Percentiles rank a stretch among this genome's conserved stretches.
Evolutionary conservation across 2,113 vertebrate species (phyloP).

Genomic region (Xiphophorus couchianus): DNA sequence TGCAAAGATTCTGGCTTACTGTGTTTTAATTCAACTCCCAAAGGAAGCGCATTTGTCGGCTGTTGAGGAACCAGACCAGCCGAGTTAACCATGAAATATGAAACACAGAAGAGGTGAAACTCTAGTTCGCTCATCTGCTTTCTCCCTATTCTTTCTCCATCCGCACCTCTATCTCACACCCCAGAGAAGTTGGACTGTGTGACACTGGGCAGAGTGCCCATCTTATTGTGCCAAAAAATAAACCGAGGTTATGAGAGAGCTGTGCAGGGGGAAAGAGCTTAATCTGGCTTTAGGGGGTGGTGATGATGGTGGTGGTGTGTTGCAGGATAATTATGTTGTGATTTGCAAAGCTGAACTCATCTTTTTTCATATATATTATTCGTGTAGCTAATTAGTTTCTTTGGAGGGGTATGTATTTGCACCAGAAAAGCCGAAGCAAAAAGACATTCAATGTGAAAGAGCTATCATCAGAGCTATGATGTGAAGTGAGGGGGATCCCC

Average conservation of each 20-base stretch:
- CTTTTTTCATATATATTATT: constrained; percentile 32
- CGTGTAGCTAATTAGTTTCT: constrained; percentile 36
- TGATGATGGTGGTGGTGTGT: background rate
- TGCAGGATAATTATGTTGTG: constrained; percentile 34
- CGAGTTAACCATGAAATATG: background rate
- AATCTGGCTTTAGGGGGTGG: background rate
- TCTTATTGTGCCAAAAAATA: constrained; percentile 29
- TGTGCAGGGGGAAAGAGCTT: background rate
- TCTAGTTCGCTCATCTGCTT: constrained; percentile 12
- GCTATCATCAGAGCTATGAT: constrained; percentile 40
- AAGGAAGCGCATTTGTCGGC: constrained; percentile 6
- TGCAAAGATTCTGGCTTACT: constrained; percentile 1
- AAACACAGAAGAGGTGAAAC: background rate
- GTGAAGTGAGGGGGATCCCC: constrained; percentile 29
- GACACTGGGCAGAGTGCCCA: constrained; percentile 22
- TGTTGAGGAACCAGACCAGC: constrained; percentile 8
- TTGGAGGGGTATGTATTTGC: constrained; percentile 16
- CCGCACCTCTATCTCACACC: background rate
- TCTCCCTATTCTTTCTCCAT: constrained; percentile 7
- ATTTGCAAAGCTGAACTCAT: constrained; percentile 43
- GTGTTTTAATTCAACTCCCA: constrained; percentile 27
- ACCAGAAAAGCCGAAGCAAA: constrained; percentile 30
- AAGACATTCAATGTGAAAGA: constrained; percentile 38
- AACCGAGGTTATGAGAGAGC: background rate
- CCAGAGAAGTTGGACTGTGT: constrained; percentile 19